Conservation (phyloP, 2,888 invertebrate genomes). For the Chymomyza amoena region DNA sequence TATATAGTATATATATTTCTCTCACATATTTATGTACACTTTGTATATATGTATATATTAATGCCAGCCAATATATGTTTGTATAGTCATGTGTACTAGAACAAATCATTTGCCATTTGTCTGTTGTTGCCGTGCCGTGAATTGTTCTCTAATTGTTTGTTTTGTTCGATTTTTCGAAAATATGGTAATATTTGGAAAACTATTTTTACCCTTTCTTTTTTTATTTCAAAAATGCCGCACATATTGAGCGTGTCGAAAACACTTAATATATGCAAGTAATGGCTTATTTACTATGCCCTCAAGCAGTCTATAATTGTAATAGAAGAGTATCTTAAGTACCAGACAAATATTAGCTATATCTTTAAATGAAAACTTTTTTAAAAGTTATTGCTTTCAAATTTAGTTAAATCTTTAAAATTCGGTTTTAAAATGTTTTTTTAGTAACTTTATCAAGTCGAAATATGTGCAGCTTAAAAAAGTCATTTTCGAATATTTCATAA, state of each 20-base stretch:
- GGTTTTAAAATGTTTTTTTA: no score
- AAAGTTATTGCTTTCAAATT: no score
- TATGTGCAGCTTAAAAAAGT: no score
- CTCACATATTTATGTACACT: not conserved
- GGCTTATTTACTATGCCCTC: not conserved
- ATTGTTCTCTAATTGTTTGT: not conserved
- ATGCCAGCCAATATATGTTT: not conserved
- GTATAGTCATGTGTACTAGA: not conserved
- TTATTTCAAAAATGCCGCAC: not conserved
- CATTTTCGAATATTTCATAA: no score
- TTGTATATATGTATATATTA: not conserved
- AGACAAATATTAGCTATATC: no score
- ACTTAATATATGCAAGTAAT: not conserved
- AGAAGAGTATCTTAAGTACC: no score
- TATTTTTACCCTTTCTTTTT: not conserved
- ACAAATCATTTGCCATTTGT: not conserved
- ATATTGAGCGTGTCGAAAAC: no score
- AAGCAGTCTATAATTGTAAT: not conserved
- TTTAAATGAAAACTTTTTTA: no score
- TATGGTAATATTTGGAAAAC: not conserved
- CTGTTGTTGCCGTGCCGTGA: not conserved
- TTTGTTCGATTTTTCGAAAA: not conserved
- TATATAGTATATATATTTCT: not conserved
- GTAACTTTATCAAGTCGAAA: no score
- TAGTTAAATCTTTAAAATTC: no score